Conservation (phyloP, 2,797 vertebrate genomes). For the Eupleurogrammus muticus region DNA sequence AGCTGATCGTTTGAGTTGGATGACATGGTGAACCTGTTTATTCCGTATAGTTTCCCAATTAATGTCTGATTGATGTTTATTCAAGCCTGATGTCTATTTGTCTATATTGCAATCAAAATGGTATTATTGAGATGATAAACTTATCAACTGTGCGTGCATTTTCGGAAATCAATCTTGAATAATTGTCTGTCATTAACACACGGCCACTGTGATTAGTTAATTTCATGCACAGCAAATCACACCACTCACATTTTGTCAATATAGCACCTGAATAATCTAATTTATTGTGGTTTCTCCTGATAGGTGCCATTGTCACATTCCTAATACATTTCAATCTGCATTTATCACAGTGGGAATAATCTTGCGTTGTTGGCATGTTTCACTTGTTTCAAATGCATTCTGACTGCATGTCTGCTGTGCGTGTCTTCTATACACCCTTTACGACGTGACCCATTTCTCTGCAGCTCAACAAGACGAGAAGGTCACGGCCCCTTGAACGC, state of each 20-base stretch:
- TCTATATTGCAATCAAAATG: no score
- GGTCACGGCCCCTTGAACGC: slow-evolving; percentile 36
- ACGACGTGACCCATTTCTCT: slow-evolving; percentile 45
- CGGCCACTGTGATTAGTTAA: neutral
- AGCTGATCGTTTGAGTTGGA: no score
- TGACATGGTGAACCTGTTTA: no score
- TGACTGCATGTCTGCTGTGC: slow-evolving; percentile 26
- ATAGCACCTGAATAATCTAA: neutral
- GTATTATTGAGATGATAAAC: no score
- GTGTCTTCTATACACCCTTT: slow-evolving; percentile 39
- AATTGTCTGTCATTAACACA: neutral
- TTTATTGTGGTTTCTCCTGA: neutral
- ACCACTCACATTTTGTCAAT: slow-evolving; percentile 2
- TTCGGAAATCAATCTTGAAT: neutral
- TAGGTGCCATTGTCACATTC: neutral
- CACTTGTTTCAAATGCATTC: slow-evolving; percentile 16
- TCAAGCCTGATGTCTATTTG: no score
- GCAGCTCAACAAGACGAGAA: slow-evolving; percentile 49
- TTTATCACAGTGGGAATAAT: slow-evolving; percentile 3
- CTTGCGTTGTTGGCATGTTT: neutral
- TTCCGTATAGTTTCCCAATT: no score
- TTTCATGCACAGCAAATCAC: neutral
- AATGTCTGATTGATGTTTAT: no score
- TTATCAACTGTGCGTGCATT: neutral
- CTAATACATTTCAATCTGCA: neutral